Evolutionary conservation across 2,113 vertebrate genomes (phyloP), one percentile per base, ranked within the genome.

Genomic region (Nothocercus julius): DNA sequence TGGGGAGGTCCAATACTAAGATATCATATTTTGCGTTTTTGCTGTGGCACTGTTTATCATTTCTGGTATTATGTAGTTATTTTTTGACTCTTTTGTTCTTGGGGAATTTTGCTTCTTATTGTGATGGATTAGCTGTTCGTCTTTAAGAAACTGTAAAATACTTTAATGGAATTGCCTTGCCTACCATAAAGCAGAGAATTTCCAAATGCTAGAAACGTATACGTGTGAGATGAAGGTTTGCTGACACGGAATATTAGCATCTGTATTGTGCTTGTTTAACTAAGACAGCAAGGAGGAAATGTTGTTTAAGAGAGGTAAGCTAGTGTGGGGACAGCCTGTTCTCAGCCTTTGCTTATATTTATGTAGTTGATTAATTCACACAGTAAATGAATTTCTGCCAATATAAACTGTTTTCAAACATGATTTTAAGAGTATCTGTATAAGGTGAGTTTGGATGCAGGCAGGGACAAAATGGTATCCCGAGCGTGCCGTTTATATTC

Each of bases 301-400:
- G 66, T 47, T 28, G 42, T 89, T 84, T 82, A 24, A 67, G 85
- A 88, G 84, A 93, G 59, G 88, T 87, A 85, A 63, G 59, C 77
- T 76, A 86, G 40, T 89, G 36, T 56, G 58, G 77, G 69, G 66
- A 95, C 86, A 82, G 62, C 54, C 70, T 85, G 86, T 90, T 91
- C 94, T 94, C 87, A 84, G 82, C 40, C 40, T 21, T 88, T 78
- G 73, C 92, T 96, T 95, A 63, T 90, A 82, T 94, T 88, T 92
- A 82, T 61, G 24, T 91, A 59, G 79, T 66, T 87, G 40, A 83
- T 92, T 89, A 84, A 94, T 82, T 93, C 76, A 47, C 69, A 72
- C 72, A 88, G 69, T 62, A 40, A 82, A 82, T 90, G 84, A 75
- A 69, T 83, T 88, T 88, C 51, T 21, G 47, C 72, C 74, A 66